phyloP scores from a whole-genome alignment of 2,888 invertebrate species.

The Cephalotes varians region DNA sequence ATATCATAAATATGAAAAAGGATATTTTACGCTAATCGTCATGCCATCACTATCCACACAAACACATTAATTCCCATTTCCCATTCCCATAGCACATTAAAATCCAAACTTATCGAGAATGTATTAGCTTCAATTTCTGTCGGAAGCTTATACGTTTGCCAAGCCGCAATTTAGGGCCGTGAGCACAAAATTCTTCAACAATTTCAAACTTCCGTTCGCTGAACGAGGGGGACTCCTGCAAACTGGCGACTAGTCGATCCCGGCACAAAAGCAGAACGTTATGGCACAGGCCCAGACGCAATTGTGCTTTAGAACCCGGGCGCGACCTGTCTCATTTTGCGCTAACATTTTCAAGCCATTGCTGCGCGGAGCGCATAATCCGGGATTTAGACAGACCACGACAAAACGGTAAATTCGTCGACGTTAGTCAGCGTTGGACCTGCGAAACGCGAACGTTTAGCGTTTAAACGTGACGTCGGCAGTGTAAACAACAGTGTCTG shows the following conservation, averaged over 20 bases:
- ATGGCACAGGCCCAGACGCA: slow-evolving; percentile 62
- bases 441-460: slow-evolving; percentile 33
- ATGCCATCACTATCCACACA: background rate
- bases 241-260: slow-evolving; percentile 50
- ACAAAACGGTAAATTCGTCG: slow-evolving; percentile 51
- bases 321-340: slow-evolving; percentile 61
- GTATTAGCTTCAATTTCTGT: slow-evolving; percentile 19
- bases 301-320: slow-evolving; percentile 59
- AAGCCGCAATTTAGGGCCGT: slow-evolving; percentile 9
- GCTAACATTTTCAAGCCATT: slow-evolving; percentile 65
- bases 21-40: background rate
- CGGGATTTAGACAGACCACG: slow-evolving; percentile 44
- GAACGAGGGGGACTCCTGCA: slow-evolving; percentile 18
- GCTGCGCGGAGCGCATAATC: slow-evolving; percentile 43
- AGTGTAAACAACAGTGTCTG: slow-evolving; percentile 49
- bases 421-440: slow-evolving; percentile 14
- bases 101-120: slow-evolving; percentile 3
- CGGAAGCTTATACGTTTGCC: background rate
- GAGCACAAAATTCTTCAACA: slow-evolving; percentile 50
- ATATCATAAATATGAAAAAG: background rate
- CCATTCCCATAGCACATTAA: background rate
- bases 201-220: slow-evolving; percentile 40
- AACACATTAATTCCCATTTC: background rate
- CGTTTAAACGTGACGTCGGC: slow-evolving; percentile 53
- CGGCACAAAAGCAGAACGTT: slow-evolving; percentile 60